Conservation (phyloP, 2,797 vertebrate genomes). For the Myotis planiceps region DNA sequence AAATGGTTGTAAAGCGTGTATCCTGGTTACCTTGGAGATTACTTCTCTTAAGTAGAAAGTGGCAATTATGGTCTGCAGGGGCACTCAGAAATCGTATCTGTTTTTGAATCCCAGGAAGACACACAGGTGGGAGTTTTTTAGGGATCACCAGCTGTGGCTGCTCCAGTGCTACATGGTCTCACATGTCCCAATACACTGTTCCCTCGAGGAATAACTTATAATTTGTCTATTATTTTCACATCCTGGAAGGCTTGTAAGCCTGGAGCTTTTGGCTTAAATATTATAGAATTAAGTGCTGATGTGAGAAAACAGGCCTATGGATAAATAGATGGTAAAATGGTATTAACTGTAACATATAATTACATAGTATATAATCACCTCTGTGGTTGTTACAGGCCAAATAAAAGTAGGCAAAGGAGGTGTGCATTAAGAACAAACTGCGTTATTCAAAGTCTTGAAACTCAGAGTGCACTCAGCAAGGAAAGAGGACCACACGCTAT, state of each 20-base stretch:
- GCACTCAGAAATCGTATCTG: constrained; percentile 15
- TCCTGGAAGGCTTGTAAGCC: constrained; percentile 35
- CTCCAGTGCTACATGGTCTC: neutral
- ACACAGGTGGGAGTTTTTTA: neutral
- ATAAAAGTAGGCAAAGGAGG: constrained; percentile 69
- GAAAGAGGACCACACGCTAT: constrained; percentile 46
- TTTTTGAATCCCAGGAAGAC: neutral
- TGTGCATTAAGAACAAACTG: constrained; percentile 76
- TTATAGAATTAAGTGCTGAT: constrained; percentile 67
- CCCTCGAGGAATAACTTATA: neutral
- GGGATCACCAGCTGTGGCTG: neutral
- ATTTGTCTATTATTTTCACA: constrained; percentile 60
- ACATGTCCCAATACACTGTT: neutral
- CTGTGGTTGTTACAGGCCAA: constrained; percentile 70
- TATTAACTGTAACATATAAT: constrained; percentile 76
- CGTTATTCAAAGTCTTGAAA: constrained; percentile 77
- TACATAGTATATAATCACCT: constrained; percentile 78
- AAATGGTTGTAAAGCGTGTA: neutral
- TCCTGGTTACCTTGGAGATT: neutral
- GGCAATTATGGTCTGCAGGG: neutral
- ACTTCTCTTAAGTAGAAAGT: neutral
- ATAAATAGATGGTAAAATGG: constrained; percentile 73
- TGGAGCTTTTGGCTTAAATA: constrained; percentile 67
- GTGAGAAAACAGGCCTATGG: constrained; percentile 70
- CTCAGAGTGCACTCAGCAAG: constrained; percentile 60